Conservation (phyloP, 2,797 vertebrate species). For the Prunella strophiata region DNA sequence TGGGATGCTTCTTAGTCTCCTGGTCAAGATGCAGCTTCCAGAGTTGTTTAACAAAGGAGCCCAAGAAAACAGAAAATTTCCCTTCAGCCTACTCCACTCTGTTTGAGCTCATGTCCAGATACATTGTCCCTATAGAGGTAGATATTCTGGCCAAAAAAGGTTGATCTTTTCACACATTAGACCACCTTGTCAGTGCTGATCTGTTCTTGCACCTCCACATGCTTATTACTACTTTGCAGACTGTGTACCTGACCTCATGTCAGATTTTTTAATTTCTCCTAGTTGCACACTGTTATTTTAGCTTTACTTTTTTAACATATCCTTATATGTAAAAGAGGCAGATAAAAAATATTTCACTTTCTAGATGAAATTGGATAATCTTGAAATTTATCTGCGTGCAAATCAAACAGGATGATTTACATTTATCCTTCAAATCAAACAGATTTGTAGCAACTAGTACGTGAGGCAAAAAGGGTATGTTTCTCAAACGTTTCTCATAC, state of each 20-base stretch:
- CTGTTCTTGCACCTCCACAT: background rate
- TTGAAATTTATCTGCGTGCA: background rate
- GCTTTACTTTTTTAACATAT: background rate
- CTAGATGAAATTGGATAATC: background rate
- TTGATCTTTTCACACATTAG: background rate
- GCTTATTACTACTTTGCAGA: background rate
- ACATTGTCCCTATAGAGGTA: background rate
- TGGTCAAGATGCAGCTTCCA: background rate
- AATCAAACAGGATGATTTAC: background rate
- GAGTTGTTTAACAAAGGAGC: background rate
- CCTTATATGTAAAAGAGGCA: background rate
- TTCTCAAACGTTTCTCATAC: background rate
- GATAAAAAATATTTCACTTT: background rate
- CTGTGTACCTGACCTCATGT: fast-evolving
- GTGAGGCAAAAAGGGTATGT: background rate
- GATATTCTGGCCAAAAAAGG: background rate
- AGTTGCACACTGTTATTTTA: background rate
- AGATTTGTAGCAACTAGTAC: background rate
- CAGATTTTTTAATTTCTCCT: background rate
- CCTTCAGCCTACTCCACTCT: background rate
- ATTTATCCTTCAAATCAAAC: background rate
- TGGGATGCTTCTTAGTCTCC: background rate
- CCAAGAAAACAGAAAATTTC: background rate
- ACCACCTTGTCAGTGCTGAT: background rate
- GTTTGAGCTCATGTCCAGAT: background rate